Percentiles rank a stretch among this genome's conserved stretches.
phyloP scores from a whole-genome alignment of 2,113 vertebrate genomes.

The Kryptolebias marmoratus region DNA sequence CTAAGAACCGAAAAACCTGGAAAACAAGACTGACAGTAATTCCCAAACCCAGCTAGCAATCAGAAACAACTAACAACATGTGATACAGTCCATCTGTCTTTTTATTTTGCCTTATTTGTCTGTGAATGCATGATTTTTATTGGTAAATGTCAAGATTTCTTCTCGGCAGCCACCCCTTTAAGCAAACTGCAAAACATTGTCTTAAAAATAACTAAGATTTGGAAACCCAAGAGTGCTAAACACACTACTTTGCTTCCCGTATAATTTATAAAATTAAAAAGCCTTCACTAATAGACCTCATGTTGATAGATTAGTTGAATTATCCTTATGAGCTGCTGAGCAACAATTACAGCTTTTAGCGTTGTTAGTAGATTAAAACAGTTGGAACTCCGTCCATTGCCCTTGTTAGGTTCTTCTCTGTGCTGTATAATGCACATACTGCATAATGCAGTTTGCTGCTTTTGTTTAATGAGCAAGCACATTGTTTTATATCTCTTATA shows the following conservation, averaged over 20 bases:
- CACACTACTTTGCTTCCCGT: constrained; percentile 60
- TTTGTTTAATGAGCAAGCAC: not conserved
- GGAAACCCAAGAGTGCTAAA: constrained; percentile 24
- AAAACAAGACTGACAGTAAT: too few relatives aligned
- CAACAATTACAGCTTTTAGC: constrained; percentile 52
- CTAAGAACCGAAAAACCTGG: too few relatives aligned
- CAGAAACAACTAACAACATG: too few relatives aligned
- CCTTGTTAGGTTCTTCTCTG: not conserved
- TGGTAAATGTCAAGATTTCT: too few relatives aligned
- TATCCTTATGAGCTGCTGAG: constrained; percentile 48
- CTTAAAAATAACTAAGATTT: too few relatives aligned
- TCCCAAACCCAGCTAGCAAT: too few relatives aligned
- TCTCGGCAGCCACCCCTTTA: too few relatives aligned
- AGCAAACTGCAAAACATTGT: too few relatives aligned
- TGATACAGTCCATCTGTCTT: too few relatives aligned
- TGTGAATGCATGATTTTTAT: too few relatives aligned
- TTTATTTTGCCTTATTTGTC: too few relatives aligned
- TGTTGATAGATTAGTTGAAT: constrained; percentile 64
- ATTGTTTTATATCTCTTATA: constrained; percentile 1
- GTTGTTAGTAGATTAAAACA: constrained; percentile 45
- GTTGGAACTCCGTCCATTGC: not conserved
- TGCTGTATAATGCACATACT: not conserved
- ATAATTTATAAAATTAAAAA: constrained; percentile 58
- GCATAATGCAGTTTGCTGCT: not conserved
- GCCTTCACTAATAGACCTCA: constrained; percentile 52